Evolutionary conservation across 1,140 invertebrate genomes (phyloP).

Genomic region (Ceratitis capitata): DNA sequence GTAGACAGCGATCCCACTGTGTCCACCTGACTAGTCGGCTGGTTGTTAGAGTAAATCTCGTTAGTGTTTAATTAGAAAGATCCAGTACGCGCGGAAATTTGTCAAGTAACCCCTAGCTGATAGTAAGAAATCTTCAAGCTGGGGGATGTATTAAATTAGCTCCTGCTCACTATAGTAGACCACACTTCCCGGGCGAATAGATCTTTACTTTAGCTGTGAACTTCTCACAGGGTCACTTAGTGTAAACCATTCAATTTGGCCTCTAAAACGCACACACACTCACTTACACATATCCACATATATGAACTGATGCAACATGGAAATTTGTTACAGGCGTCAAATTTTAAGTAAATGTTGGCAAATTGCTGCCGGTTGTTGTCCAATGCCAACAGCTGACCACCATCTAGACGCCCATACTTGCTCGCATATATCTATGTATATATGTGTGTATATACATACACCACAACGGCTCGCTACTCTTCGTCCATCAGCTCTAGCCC

Average conservation of each 20-base stretch:
- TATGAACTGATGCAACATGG: neutral
- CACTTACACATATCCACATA: neutral
- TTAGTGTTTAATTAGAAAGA: too few relatives aligned
- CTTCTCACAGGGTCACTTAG: neutral
- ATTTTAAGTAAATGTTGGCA: constrained; percentile 29
- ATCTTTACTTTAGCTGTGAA: too few relatives aligned
- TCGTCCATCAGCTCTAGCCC: neutral
- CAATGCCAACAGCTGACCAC: constrained; percentile 1
- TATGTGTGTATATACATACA: neutral
- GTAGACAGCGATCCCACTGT: too few relatives aligned
- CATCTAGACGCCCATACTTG: neutral
- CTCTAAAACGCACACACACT: neutral
- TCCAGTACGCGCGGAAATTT: too few relatives aligned
- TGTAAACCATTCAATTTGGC: too few relatives aligned
- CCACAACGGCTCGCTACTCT: neutral
- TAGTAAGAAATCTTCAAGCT: too few relatives aligned
- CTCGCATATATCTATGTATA: neutral
- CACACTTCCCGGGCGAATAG: too few relatives aligned
- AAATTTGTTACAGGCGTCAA: constrained; percentile 25
- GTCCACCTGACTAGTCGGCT: too few relatives aligned
- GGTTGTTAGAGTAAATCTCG: too few relatives aligned
- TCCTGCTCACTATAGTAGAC: too few relatives aligned
- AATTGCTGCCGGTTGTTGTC: neutral
- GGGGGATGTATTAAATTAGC: too few relatives aligned
- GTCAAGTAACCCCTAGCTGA: too few relatives aligned